Percentiles rank a stretch among this genome's conserved stretches.
phyloP scores from a whole-genome alignment of 2,797 vertebrate genomes.

The Bradypus variegatus region DNA sequence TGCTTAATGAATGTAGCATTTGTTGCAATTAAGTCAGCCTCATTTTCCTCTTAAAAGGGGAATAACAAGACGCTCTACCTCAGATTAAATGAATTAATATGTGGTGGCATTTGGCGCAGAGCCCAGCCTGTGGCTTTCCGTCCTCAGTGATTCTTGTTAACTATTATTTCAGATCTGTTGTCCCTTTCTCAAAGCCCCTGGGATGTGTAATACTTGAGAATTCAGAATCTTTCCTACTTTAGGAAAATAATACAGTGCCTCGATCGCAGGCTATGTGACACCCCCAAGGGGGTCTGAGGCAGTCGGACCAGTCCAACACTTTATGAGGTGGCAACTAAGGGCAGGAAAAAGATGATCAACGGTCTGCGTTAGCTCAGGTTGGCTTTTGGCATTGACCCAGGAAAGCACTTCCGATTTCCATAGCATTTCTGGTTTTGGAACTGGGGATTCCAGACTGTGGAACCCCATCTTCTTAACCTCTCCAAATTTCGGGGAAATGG shows the following conservation, averaged over 20 bases:
- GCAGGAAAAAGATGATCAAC: too few relatives aligned
- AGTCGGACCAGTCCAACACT: neutral
- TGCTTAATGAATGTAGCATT: neutral
- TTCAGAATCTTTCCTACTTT: neutral
- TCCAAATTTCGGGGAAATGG: neutral
- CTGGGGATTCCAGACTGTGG: neutral
- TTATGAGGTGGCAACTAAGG: too few relatives aligned
- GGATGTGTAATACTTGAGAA: neutral
- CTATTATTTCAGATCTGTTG: neutral
- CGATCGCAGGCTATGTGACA: neutral
- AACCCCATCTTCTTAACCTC: too few relatives aligned
- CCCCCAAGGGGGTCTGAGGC: neutral
- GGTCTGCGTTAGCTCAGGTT: accelerated
- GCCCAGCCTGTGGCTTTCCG: neutral
- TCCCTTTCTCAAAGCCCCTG: neutral
- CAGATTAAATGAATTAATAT: neutral
- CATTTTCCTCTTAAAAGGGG: neutral
- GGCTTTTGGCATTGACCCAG: neutral
- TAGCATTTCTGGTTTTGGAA: neutral
- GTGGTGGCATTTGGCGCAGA: neutral
- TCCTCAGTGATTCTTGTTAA: neutral
- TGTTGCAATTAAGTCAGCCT: neutral
- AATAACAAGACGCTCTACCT: neutral
- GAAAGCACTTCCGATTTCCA: neutral
- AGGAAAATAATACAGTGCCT: neutral